These are phyloP conservation scores for Sebastes goodei DNA, from an alignment of 2,797 vertebrate genomes.

Conservation along the genomic window DNA sequence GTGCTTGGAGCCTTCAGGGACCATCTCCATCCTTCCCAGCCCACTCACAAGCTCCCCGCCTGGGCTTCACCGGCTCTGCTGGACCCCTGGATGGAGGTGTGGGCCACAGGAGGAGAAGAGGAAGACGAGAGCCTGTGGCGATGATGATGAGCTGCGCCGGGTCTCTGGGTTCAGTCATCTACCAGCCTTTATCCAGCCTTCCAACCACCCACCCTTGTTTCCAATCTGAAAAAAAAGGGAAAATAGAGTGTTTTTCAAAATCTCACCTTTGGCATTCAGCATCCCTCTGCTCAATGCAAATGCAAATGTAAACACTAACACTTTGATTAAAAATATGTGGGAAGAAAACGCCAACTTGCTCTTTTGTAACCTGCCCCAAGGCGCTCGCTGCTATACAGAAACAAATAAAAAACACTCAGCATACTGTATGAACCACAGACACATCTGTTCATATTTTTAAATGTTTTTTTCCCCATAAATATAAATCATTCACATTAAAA, in stretches of 20 bases:
- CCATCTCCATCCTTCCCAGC: conserved; percentile 75
- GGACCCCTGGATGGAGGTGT: conserved; percentile 77
- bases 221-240: conserved; percentile 72
- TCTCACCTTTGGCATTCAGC: conserved; percentile 80
- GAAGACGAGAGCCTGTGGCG: conserved; percentile 77
- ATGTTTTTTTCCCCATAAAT: conserved; percentile 22
- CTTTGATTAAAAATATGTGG: conserved; percentile 83
- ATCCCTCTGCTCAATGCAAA: conserved; percentile 80
- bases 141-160: conserved; percentile 77
- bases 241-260: conserved; percentile 76
- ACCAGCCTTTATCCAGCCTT: conserved; percentile 78
- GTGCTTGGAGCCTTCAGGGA: conserved; percentile 78
- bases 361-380: conserved; percentile 78
- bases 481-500: conserved; percentile 31
- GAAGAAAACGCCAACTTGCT: conserved; percentile 79
- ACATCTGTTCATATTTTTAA: conserved; percentile 36
- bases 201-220: conserved; percentile 78
- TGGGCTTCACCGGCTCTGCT: conserved; percentile 70
- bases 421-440: conserved; percentile 49
- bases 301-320: conserved; percentile 81
- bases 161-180: conserved; percentile 80
- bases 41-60: conserved; percentile 79
- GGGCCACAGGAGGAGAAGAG: conserved; percentile 74
- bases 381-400: conserved; percentile 64
- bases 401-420: conserved; percentile 67